Evolutionary conservation across 1,140 invertebrate genomes (phyloP), one percentile per base, ranked within the genome.

Genomic region (Daktulosphaira vitifoliae): DNA sequence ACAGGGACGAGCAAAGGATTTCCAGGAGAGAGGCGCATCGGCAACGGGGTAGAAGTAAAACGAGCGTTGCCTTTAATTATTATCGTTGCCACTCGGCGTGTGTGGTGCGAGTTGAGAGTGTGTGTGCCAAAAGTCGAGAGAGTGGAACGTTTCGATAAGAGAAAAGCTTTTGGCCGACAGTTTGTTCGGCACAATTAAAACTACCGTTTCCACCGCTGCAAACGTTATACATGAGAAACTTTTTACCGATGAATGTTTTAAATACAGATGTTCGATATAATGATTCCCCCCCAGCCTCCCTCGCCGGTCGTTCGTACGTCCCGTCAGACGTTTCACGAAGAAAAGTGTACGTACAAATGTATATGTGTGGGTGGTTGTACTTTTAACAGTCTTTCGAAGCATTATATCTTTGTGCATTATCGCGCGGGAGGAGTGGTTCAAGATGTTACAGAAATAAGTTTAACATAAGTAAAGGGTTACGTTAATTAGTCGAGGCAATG

Each of bases 81-180:
- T 62, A 46, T 46, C 26, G 54, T 59, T 18, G 26, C 25, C 56
- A 3, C 13, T 48, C 42, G 23, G 48, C 48, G 25, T 29, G 15
- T 51, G 26, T 38, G 33, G 56, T 18, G 42, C 20, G 25, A 13
- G 56, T 25, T 22, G 11, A 3, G 29, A 38, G 20, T 23, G 26
- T 16, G 29, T 38, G 51, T 62, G 56, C 56, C 56, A 62, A 62
- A 62, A 62, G 56, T 62, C 56, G 56, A 20, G 56, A 62, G 56
- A 62, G 56, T 62, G 56, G 56, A 62, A 62, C 56, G 56, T 62
- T 62, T 62, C 56, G 56, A 62, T 62, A 62, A 62, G 56, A 62
- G 56, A 48, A 62, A 62, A 62, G 56, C 56, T 62, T 62, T 46
- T 15, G 56, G 56, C 26, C 56, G 56, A 48, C 56, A 48, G 42